Conservation (phyloP, 1,140 invertebrate genomes). For the Schlechtendalia chinensis region DNA sequence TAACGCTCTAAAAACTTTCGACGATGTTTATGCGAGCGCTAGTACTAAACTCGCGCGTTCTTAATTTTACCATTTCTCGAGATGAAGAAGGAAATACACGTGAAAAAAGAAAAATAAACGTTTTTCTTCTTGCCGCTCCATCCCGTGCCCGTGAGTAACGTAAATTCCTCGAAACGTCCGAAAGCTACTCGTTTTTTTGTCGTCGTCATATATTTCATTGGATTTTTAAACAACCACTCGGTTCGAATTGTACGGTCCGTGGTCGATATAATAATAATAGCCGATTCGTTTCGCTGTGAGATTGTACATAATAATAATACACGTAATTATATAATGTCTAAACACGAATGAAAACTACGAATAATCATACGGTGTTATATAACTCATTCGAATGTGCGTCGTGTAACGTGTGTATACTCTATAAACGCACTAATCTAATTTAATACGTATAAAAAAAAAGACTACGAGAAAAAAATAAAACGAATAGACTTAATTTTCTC, state of each 20-base stretch:
- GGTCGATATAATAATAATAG: background rate
- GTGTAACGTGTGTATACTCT: no score
- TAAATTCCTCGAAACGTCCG: background rate
- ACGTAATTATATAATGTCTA: background rate
- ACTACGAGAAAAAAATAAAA: background rate
- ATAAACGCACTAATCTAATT: background rate
- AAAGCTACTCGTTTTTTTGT: slow-evolving; percentile 2
- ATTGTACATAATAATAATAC: background rate
- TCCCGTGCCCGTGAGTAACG: background rate
- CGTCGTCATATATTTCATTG: background rate
- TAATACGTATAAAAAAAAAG: background rate
- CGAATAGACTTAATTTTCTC: background rate
- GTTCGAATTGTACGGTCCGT: background rate
- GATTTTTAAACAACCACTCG: slow-evolving; percentile 22
- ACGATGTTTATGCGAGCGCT: background rate
- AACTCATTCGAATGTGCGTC: background rate
- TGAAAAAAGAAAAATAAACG: background rate
- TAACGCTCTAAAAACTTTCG: background rate
- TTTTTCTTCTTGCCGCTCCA: background rate
- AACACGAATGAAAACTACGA: background rate
- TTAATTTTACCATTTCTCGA: slow-evolving; percentile 7
- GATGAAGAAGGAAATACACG: background rate
- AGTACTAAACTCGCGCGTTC: background rate
- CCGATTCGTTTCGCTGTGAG: background rate
- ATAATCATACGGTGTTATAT: background rate